Evolutionary conservation across 2,888 invertebrate genomes (phyloP), one percentile per base, ranked within the genome.

Genomic region (Selenia dentaria): DNA sequence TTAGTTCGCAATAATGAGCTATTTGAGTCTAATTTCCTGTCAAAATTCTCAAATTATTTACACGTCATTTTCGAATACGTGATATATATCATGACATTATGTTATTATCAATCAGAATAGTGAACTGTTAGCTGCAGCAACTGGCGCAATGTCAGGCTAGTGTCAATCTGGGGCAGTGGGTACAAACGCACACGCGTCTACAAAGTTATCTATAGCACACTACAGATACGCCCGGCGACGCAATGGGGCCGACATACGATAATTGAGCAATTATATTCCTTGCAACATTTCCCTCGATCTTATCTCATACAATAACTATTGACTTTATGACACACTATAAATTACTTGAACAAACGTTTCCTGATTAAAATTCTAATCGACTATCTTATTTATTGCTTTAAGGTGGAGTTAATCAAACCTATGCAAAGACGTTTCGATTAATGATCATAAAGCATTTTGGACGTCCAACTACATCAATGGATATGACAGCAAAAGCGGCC

Each of bases 251-350:
- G 64, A 61, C 62, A 57, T 56, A 67, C 33, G 28, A 71, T 83
- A 82, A 84, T 84, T 83, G 80, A 83, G 81, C 80, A 81, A 83
- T 85, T 80, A 78, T 71, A 78, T 78, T 74, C 67, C 70, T 74
- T 69, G 70, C 76, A 71, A 76, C 76, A 77, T 70, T 57, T 58
- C 47, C 46, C 51, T 47, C 16, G 27, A 29, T 43, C 34, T 56
- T 46, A 43, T 50, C 46, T 45, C 32, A 26, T 11, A 41, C 13
- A 39, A 43, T 34, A 11, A 20, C 12, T 38, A 32, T 37, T 37
- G 28, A 29, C 25, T 20, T 34, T 48, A 32, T 11, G 20, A 28
- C 18, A 10, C 32, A 2, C 18, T 18, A 34, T 39, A 39, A 35
- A 46, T 46, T 26, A 40, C 3, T 24, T 8, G 6, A 35, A 34